Base-by-base conservation (phyloP, 2,888 invertebrate genomes). In the Agriopis leucophaearia region DNA sequence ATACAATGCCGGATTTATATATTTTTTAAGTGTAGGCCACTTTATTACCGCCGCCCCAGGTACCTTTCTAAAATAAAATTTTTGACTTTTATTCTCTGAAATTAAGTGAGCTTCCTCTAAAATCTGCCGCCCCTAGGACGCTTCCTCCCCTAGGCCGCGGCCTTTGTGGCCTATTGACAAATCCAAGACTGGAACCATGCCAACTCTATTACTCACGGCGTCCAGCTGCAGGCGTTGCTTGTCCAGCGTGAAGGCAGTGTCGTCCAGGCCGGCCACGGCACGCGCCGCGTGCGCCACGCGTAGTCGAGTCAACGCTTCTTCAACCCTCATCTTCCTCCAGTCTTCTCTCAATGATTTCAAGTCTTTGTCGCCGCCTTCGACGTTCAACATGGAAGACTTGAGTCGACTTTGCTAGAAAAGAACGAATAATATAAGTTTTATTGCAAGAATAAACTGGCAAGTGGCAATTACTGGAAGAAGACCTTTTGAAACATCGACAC, bases 191-290 rank as follows among this genome's bases (percentile, higher is more conserved):
- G 6, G 6, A n/a, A 47, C 47, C 47, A 7, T 38, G 36, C 36
- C 36, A n/a, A n/a, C 10, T 18, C 4, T n/a, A 8, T 0, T 40
- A 85, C 90, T 92, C 80, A 96, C 96, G 75, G 96, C 95, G 78
- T 96, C 96, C 10, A 97, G 92, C 79, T 96, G 95, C 59, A 97
- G 86, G 40, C 96, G 95, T 79, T 96, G 96, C 82, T 95, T 96
- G 76, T 97, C 96, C 63, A 97, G 87, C 71, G 94, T 94, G 83
- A 95, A 96, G 13, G 96, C 95, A 75, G 95, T 92, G 78, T 95
- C 94, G 56, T 95, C 95, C 72, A 96, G 95, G 63, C 95, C 95
- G 0, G 94, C 91, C 56, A 96, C 92, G 7, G 96, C 95, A 59
- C 95, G 95, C 68, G 96, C 94, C 40, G 96, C 95, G 80, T 97